These are phyloP conservation scores for Epinephelus coioides DNA, from an alignment of 2,797 vertebrate genomes.

Conservation along the genomic window DNA sequence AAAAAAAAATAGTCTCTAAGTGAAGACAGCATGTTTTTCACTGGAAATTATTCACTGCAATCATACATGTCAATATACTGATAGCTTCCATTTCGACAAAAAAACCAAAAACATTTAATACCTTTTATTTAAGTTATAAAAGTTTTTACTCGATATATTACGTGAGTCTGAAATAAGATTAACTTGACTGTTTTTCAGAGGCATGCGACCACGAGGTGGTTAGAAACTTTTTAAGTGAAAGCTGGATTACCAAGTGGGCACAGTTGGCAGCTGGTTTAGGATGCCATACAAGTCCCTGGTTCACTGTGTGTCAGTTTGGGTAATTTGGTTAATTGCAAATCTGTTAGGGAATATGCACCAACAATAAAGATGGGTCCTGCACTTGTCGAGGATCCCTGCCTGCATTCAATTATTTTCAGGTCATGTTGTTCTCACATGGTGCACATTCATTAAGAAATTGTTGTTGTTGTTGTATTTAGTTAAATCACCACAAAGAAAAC, in stretches of 20 bases:
- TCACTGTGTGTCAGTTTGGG: not conserved
- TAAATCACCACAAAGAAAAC: not conserved
- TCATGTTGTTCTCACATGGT: not conserved
- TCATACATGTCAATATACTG: no score
- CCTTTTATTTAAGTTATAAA: no score
- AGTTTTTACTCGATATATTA: no score
- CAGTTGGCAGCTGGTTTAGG: not conserved
- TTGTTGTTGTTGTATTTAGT: not conserved
- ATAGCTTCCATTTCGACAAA: no score
- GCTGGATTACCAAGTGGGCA: not conserved
- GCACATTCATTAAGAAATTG: not conserved
- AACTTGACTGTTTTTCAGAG: no score
- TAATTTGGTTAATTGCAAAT: not conserved
- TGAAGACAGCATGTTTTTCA: no score
- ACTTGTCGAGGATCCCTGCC: not conserved
- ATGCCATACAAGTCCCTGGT: rapidly evolving
- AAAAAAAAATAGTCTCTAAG: no score
- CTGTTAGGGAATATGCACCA: not conserved
- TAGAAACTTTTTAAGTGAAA: not conserved
- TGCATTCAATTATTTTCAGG: not conserved
- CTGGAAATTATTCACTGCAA: no score
- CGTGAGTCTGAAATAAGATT: no score
- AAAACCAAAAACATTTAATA: no score
- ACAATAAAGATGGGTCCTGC: not conserved
- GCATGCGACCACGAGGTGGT: no score